Conservation (phyloP, 2,113 vertebrate species). For the Epinephelus moara region DNA sequence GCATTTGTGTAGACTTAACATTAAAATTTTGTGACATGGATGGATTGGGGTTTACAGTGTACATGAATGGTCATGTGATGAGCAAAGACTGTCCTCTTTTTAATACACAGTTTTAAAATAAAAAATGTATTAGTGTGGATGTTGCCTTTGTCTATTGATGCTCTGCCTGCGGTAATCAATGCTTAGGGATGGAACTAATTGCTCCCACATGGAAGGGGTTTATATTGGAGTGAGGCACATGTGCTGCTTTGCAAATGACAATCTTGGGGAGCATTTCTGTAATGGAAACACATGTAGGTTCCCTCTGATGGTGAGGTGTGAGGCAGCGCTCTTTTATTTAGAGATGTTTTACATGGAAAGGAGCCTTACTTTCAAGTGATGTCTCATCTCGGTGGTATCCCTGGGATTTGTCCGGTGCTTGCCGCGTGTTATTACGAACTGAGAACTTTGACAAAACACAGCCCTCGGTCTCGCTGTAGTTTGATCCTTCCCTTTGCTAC, state of each 20-base stretch:
- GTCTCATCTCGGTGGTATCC: conserved; percentile 45
- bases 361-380: conserved; percentile 23
- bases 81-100: too few relatives aligned
- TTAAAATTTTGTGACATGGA: too few relatives aligned
- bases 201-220: conserved; percentile 65
- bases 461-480: conserved; percentile 3
- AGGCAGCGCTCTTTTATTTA: conserved; percentile 56
- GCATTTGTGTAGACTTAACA: too few relatives aligned
- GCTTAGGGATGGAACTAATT: conserved; percentile 54
- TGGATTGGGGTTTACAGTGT: too few relatives aligned
- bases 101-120: too few relatives aligned
- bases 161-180: conserved; percentile 59
- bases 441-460: conserved; percentile 51
- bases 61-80: too few relatives aligned
- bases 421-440: conserved; percentile 44
- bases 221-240: conserved; percentile 46
- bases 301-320: conserved; percentile 64
- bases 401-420: conserved; percentile 35
- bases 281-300: conserved; percentile 66
- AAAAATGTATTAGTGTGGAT: too few relatives aligned
- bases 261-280: conserved; percentile 51
- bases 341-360: conserved; percentile 61
- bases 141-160: conserved; percentile 40
- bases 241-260: conserved; percentile 60
- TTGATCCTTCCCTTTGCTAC: conserved; percentile 6